Conservation (phyloP, 2,797 vertebrate species). For the Nannoperca obscura region DNA sequence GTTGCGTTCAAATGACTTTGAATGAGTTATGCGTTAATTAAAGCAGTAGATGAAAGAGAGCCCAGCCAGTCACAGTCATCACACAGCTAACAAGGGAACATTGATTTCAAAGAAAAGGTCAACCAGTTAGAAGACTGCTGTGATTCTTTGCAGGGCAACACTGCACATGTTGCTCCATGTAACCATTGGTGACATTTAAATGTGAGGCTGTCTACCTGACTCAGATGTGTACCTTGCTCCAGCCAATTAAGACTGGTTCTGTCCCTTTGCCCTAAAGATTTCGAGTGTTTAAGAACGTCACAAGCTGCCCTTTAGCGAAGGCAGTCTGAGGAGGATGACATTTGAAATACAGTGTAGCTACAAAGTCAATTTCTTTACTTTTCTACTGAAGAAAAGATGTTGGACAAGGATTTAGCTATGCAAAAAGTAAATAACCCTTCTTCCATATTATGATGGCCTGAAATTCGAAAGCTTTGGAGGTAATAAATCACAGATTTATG, state of each 20-base stretch:
- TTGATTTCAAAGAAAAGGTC: constrained; percentile 67
- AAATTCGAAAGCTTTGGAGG: not conserved
- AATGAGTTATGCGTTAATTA: not conserved
- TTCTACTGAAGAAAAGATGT: constrained; percentile 15
- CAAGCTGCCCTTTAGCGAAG: constrained; percentile 66
- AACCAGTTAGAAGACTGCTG: constrained; percentile 30
- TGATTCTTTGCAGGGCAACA: constrained; percentile 36
- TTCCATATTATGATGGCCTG: not conserved
- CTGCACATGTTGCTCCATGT: constrained; percentile 51
- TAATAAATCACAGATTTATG: not conserved
- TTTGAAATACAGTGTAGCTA: constrained; percentile 70
- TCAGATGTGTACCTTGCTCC: constrained; percentile 57
- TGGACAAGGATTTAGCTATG: constrained; percentile 5
- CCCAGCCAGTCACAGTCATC: constrained; percentile 24
- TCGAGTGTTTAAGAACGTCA: constrained; percentile 72
- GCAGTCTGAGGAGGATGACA: constrained; percentile 62
- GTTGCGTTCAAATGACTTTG: not conserved
- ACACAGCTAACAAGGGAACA: constrained; percentile 34
- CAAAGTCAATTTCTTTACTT: constrained; percentile 49
- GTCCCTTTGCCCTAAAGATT: constrained; percentile 53
- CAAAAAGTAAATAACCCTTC: not conserved
- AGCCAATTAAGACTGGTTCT: constrained; percentile 73
- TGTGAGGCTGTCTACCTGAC: constrained; percentile 62
- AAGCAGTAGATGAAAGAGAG: constrained; percentile 3
- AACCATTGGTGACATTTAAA: constrained; percentile 82